Evolutionary conservation across 1,140 invertebrate genomes (phyloP), one percentile per base, ranked within the genome.

Genomic region (Matsumurasca onukii): DNA sequence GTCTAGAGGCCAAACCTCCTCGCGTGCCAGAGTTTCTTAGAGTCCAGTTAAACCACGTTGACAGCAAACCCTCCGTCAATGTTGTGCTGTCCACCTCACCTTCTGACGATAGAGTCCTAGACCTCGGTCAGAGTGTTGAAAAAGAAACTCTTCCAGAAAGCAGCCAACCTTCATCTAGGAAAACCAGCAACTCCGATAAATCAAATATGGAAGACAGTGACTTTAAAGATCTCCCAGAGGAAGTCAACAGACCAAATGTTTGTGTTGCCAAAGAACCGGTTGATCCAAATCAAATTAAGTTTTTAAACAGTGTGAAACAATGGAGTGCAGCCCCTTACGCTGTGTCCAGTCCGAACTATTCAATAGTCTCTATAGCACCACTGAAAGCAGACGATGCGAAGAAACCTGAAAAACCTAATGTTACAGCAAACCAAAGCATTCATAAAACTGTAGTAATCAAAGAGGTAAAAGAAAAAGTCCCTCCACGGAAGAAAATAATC

Each of bases 31-130:
- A 90, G 77, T 89, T 89, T 75, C 79, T 90, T 71, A 85, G 88
- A 71, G 86, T 89, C 59, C 87, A 89, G 75, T 74, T 90, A 57
- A 88, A 89, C 69, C 86, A 83, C 73, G 86, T 90, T 45, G 87
- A 89, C 24, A 65, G 62, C 17, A 63, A 65, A 31, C 59, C 59
- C 22, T 20, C 61, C 1, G 59, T 64, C 17, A 69, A 69, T 59
- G 68, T 69, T 20, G 63, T 69, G 24, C 39, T 69, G n/a, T 69
- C 68, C 15, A 69, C 61, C 17, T 31, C 61, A 13, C 29, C 61
- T 34, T 15, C 12, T 17, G 61, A 63, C 9, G 34, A 31, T 3
- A 63, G 5, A 20, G 27, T 12, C 15, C 30, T 3, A 31, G 61
- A 34, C n/a, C 29, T 34, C 31, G 29, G 27, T 61, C 12, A 5